Base-by-base conservation (phyloP, 2,113 vertebrate species). In the Bambusicola thoracicus region DNA sequence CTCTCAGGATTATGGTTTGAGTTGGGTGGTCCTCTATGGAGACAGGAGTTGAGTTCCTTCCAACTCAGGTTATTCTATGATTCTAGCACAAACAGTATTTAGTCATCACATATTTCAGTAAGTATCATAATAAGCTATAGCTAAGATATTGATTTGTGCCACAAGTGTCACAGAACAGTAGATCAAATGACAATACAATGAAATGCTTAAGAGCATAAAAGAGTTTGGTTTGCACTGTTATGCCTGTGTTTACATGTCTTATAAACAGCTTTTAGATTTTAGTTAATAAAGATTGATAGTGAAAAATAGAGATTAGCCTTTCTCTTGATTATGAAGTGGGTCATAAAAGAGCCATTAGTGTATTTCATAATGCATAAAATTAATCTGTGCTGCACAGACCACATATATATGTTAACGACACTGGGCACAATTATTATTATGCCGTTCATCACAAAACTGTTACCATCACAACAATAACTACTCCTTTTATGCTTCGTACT, bases 331-430 rank as follows among this genome's bases (percentile, higher is more conserved):
- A 75, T 62, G 27, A 67, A 89, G 63, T 80, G 8, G 22, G 10
- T 21, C 59, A 92, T 40, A 85, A 93, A 73, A 58, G 89, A 87
- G 9, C 46, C 73, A 13, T 36, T 83, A 85, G 68, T 68, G 40
- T 48, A 84, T 91, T 92, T 91, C 11, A 46, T 62, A 92, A 69
- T 10, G 76, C 11, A 88, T 46, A 77, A 94, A 93, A 76, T 69
- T 81, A 92, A 89, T 68, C 56, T 29, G 27, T 59, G 22, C 32
- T 44, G 7, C 90, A 81, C 79, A 53, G n/a, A 49, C 22, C 53
- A 49, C 25, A 24, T 27, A 74, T n/a, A 90, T 75, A 80, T 80
- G 21, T 77, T 81, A 93, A 93, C 81, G 38, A 40, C 7, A 61
- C 36, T 41, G 10, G 89, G 63, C 15, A 46, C 24, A 38, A 80